Evolutionary conservation across 2,888 invertebrate species (phyloP).

Genomic region (Torymus auratus): DNA sequence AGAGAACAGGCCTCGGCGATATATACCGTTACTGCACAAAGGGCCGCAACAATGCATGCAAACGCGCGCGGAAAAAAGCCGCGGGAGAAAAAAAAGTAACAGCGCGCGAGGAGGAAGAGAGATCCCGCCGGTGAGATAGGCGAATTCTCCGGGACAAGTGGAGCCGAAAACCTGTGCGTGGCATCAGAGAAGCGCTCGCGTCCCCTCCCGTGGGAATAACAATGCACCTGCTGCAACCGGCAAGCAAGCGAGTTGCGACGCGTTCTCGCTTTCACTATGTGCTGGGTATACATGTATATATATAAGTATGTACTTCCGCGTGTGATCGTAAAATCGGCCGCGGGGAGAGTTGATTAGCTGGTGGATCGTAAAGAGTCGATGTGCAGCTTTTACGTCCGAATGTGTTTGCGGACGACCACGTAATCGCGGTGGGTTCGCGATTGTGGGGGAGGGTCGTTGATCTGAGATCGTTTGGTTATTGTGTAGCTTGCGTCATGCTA

Average conservation of each 20-base stretch:
- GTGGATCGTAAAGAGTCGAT: no score
- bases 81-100: slow-evolving; percentile 6
- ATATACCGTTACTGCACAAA: not conserved
- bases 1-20: no score
- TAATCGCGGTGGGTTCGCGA: no score
- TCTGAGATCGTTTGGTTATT: no score
- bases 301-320: slow-evolving; percentile 28
- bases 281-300: no score
- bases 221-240: slow-evolving; percentile 17
- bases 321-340: not conserved
- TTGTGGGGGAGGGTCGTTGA: no score
- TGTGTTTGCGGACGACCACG: no score
- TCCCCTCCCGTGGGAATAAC: slow-evolving; percentile 10
- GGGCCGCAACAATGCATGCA: not conserved
- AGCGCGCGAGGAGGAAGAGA: not conserved
- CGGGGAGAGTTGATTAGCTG: no score
- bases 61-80: not conserved
- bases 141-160: slow-evolving; percentile 26
- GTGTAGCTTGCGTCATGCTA: no score
- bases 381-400: no score
- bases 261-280: slow-evolving; percentile 41
- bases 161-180: slow-evolving; percentile 33
- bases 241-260: slow-evolving; percentile 28
- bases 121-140: slow-evolving; percentile 39
- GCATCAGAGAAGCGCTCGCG: not conserved